These are phyloP conservation scores for Morelia viridis DNA, from an alignment of 2,797 vertebrate genomes.

Conservation along the genomic window DNA sequence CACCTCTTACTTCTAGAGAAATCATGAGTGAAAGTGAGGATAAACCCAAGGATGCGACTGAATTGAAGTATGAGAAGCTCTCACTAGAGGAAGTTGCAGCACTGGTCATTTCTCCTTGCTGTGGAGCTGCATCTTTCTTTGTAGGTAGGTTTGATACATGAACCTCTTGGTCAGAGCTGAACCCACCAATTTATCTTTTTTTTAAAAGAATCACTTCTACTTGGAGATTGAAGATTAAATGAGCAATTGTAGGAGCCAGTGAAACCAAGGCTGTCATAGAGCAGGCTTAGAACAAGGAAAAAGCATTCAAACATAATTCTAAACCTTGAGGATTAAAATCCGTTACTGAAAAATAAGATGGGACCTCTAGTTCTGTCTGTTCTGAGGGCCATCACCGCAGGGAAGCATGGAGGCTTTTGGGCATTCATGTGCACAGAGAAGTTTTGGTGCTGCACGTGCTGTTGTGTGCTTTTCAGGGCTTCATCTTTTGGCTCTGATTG, in stretches of 20 bases:
- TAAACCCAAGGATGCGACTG: constrained; percentile 76
- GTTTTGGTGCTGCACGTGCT: neutral
- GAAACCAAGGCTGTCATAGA: neutral
- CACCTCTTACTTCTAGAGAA: constrained; percentile 42
- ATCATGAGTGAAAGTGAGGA: constrained; percentile 68
- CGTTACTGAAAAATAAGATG: neutral
- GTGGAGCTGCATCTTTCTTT: constrained; percentile 89
- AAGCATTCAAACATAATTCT: neutral
- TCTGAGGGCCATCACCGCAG: neutral
- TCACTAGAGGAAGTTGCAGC: constrained; percentile 80
- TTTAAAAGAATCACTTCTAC: neutral
- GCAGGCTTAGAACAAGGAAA: neutral
- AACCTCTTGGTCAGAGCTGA: constrained; percentile 5
- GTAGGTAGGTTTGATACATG: constrained; percentile 79
- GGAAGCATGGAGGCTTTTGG: neutral
- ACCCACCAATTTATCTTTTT: constrained; percentile 18
- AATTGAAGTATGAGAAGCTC: constrained; percentile 80
- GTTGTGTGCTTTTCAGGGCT: neutral
- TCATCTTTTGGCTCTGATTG: neutral
- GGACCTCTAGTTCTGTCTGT: neutral
- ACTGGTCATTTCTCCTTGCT: constrained; percentile 77
- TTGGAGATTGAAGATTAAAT: too few relatives aligned
- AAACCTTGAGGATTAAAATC: neutral
- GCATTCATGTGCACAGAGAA: neutral
- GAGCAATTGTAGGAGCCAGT: neutral